These are phyloP conservation scores for Chorisops tibialis DNA, from an alignment of 2,888 invertebrate species.

Conservation along the genomic window DNA sequence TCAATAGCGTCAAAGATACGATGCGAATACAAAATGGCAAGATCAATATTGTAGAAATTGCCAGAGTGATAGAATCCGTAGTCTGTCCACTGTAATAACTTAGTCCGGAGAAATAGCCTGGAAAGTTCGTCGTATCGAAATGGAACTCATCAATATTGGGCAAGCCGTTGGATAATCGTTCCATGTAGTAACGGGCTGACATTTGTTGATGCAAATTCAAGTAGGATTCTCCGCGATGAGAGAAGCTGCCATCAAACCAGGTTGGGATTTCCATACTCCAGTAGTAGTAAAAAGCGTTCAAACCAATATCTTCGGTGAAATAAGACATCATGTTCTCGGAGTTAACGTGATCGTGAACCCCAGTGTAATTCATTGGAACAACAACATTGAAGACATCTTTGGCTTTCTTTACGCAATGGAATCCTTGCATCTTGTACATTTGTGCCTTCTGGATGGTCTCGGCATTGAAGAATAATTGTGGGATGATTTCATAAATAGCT, in stretches of 20 bases:
- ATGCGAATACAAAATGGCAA: conserved; percentile 56
- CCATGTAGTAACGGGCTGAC: conserved; percentile 54
- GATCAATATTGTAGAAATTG: conserved; percentile 41
- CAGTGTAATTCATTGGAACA: conserved; percentile 67
- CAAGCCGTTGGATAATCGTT: conserved; percentile 66
- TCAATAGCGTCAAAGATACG: conserved; percentile 63
- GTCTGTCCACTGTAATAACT: conserved; percentile 61
- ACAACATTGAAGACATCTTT: conserved; percentile 57
- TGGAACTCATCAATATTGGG: conserved; percentile 63
- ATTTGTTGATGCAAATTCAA: conserved; percentile 55
- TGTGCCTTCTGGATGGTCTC: conserved; percentile 55
- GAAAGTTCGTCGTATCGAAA: conserved; percentile 56
- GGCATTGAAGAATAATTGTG: conserved; percentile 62
- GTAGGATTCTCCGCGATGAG: conserved; percentile 53
- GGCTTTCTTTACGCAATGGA: conserved; percentile 54
- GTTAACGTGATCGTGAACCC: conserved; percentile 57
- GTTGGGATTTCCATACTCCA: conserved; percentile 66
- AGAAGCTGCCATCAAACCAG: conserved; percentile 60
- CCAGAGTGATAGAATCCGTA: conserved; percentile 52
- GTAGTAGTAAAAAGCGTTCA: conserved; percentile 70
- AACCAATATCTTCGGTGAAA: conserved; percentile 73
- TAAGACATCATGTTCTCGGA: conserved; percentile 64
- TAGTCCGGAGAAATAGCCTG: conserved; percentile 64
- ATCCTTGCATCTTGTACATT: conserved; percentile 58
- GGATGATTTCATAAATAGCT: conserved; percentile 65